A percentile compares a stretch with the other conserved stretches of the same genome.
These are phyloP conservation scores for Drosophila serrata DNA, from an alignment of 1,140 invertebrate genomes.

Conservation along the genomic window DNA sequence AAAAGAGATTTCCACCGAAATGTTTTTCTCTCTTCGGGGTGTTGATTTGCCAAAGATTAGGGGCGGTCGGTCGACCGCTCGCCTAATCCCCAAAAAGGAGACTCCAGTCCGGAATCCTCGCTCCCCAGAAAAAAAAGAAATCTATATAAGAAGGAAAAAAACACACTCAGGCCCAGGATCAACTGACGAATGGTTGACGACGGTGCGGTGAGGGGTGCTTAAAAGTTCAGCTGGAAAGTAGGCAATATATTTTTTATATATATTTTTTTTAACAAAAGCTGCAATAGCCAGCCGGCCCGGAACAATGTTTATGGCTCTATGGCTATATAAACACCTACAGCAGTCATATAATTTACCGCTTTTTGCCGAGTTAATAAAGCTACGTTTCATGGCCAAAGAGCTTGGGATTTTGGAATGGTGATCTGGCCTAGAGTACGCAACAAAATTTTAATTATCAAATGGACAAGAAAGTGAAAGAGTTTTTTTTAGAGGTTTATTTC, in stretches of 20 bases:
- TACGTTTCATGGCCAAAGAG: conserved; percentile 10
- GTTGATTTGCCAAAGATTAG: conserved; percentile 61
- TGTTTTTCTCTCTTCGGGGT: conserved; percentile 46
- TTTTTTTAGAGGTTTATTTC: background rate
- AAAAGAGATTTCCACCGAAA: conserved; percentile 46
- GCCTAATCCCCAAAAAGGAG: conserved; percentile 54
- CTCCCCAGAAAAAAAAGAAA: background rate
- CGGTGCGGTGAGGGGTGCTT: conserved; percentile 32
- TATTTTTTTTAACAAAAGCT: conserved; percentile 38
- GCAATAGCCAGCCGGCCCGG: conserved; percentile 23
- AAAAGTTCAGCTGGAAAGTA: conserved; percentile 47
- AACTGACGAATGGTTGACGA: conserved; percentile 43
- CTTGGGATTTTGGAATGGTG: background rate
- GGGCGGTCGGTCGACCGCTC: conserved; percentile 45
- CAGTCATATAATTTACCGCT: conserved; percentile 56
- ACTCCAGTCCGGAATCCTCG: conserved; percentile 14
- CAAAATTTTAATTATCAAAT: conserved; percentile 52
- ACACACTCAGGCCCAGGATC: conserved; percentile 20
- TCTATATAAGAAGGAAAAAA: conserved; percentile 9
- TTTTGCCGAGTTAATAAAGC: conserved; percentile 49
- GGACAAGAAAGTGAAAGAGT: conserved; percentile 10
- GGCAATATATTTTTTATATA: conserved; percentile 63
- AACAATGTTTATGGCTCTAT: conserved; percentile 62
- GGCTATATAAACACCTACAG: conserved; percentile 72
- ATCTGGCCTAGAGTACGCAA: conserved; percentile 4